Conservation (phyloP, 2,113 vertebrate genomes). For the Plecturocebus donacophilus region DNA sequence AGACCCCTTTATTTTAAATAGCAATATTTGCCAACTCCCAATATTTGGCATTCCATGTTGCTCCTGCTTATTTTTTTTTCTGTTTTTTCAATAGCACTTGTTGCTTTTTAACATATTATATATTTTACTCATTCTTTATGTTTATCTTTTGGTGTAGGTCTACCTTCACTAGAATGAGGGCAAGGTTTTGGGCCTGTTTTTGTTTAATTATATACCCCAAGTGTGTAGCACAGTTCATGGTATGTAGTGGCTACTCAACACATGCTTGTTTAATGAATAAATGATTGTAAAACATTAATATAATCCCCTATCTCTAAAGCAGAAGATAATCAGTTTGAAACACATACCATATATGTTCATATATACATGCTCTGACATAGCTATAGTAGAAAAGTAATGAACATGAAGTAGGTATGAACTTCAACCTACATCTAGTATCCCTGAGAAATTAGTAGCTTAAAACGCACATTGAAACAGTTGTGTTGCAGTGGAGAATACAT, state of each 20-base stretch:
- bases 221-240: background rate
- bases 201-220: background rate
- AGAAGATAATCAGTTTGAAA: background rate
- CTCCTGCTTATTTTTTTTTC: background rate
- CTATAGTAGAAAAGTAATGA: background rate
- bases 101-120: background rate
- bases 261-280: background rate
- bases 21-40: background rate
- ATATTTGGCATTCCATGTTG: background rate
- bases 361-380: background rate
- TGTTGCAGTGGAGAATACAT: background rate
- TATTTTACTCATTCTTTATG: background rate
- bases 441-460: background rate
- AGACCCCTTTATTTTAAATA: background rate
- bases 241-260: background rate
- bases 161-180: background rate
- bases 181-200: background rate
- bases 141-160: background rate
- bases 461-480: background rate
- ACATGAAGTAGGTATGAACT: background rate
- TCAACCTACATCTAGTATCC: background rate
- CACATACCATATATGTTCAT: background rate
- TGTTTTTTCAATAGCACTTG: no score
- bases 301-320: background rate
- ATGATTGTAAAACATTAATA: background rate